Conservation (phyloP, 2,888 invertebrate genomes). For the Bombyx huttoni region DNA sequence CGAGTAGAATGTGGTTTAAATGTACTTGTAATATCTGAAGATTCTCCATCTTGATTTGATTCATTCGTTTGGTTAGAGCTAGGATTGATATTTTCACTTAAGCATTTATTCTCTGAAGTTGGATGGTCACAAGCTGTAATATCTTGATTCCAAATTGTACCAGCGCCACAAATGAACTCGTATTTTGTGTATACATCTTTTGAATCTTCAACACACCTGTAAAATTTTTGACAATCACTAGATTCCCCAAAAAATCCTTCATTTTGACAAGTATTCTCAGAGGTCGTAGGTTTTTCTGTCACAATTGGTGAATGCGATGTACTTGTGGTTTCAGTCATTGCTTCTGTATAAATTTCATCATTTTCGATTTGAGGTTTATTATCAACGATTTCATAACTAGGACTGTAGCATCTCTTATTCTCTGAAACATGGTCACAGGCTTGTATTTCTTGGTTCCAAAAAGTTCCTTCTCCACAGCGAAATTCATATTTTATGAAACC, state of each 20-base stretch:
- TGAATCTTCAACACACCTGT: constrained; percentile 74
- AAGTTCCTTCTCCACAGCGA: constrained; percentile 79
- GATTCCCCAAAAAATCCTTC: constrained; percentile 72
- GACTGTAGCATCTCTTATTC: background rate
- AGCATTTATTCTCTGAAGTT: background rate
- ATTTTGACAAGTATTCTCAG: constrained; percentile 7
- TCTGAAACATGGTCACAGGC: constrained; percentile 3
- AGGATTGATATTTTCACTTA: background rate
- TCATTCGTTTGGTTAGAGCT: background rate
- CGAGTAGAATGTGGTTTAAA: constrained; percentile 9
- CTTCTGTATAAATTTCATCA: constrained; percentile 8
- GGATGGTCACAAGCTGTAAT: constrained; percentile 69
- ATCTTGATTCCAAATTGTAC: constrained; percentile 75
- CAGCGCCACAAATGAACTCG: constrained; percentile 72
- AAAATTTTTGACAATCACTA: constrained; percentile 77
- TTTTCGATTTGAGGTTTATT: constrained; percentile 10
- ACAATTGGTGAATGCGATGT: constrained; percentile 4
- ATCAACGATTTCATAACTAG: background rate
- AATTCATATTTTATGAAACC: constrained; percentile 78
- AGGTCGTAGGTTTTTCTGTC: background rate
- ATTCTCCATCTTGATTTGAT: background rate
- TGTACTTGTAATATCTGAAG: constrained; percentile 8
- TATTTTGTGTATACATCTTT: constrained; percentile 58
- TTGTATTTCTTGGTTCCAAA: constrained; percentile 53
- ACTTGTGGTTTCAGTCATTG: constrained; percentile 6